Percentiles rank a stretch among this genome's conserved stretches.
These are phyloP conservation scores for Drosophila incognita DNA, from an alignment of 2,888 invertebrate genomes.

Conservation along the genomic window DNA sequence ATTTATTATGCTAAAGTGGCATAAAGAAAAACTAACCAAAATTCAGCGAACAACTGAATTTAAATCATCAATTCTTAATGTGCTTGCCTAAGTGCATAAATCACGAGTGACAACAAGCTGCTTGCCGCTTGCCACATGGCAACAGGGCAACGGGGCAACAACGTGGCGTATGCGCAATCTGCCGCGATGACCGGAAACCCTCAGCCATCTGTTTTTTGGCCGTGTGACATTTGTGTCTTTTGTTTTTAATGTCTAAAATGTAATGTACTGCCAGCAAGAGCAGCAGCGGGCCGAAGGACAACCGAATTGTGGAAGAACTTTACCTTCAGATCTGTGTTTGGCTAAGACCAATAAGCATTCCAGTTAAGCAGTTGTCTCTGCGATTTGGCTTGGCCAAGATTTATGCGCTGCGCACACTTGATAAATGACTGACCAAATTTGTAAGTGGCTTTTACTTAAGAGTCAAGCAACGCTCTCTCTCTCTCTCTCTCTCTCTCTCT, in stretches of 20 bases:
- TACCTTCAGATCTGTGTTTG: conserved; percentile 28
- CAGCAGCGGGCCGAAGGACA: conserved; percentile 62
- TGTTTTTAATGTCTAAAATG: conserved; percentile 73
- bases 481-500: background rate
- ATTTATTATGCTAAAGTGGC: conserved; percentile 43
- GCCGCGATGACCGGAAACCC: conserved; percentile 41
- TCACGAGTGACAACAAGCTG: conserved; percentile 51
- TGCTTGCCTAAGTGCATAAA: conserved; percentile 58
- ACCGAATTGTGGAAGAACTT: conserved; percentile 41
- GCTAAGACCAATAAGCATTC: conserved; percentile 13
- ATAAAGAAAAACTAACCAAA: conserved; percentile 42
- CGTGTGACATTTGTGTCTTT: conserved; percentile 66
- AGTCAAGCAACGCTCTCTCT: conserved; percentile 22
- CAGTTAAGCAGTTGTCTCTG: conserved; percentile 67
- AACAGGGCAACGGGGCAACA: background rate
- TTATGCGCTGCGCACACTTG: conserved; percentile 68
- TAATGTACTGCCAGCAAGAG: conserved; percentile 50
- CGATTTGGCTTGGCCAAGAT: conserved; percentile 71
- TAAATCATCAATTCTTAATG: conserved; percentile 72
- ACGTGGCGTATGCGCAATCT: conserved; percentile 50
- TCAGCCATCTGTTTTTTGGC: conserved; percentile 29
- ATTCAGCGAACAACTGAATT: conserved; percentile 43
- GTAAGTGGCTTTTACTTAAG: conserved; percentile 50
- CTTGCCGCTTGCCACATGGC: conserved; percentile 8
- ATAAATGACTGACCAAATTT: conserved; percentile 73